phyloP scores from a whole-genome alignment of 2,113 vertebrate genomes.

The Phasianus colchicus region DNA sequence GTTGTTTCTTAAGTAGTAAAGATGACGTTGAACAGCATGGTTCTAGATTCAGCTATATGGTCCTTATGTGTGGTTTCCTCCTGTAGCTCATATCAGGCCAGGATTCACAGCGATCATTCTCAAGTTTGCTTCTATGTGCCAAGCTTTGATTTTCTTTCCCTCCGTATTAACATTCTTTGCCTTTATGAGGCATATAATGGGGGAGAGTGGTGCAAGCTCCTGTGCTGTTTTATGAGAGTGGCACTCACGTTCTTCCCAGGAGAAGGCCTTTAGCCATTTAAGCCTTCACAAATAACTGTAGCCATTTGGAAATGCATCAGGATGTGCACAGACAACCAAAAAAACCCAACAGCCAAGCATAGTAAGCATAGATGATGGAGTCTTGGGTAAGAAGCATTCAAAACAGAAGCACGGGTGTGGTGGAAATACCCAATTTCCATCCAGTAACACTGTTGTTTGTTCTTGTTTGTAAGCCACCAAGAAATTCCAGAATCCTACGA shows the following conservation, averaged over 20 bases:
- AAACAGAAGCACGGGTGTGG: accelerated
- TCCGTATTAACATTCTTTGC: not conserved
- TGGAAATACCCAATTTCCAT: not conserved
- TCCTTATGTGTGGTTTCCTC: not conserved
- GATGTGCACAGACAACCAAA: not conserved
- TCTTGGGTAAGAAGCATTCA: not conserved
- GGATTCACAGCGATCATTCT: not conserved
- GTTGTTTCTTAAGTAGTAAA: not conserved
- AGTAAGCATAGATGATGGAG: not conserved
- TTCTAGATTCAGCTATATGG: not conserved
- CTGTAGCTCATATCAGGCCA: not conserved
- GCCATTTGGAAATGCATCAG: not conserved
- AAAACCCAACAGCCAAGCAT: not conserved
- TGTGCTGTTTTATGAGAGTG: not conserved
- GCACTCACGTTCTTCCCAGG: not conserved
- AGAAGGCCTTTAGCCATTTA: not conserved
- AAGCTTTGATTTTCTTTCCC: not conserved
- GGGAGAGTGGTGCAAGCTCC: not conserved
- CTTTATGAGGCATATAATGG: not conserved
- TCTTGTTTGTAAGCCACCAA: not conserved
- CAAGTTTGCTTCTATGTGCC: not conserved
- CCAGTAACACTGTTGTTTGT: not conserved
- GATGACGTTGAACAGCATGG: accelerated
- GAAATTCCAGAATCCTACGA: not conserved
- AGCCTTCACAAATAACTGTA: not conserved